A percentile compares a stretch with the other conserved stretches of the same genome.
phyloP scores from a whole-genome alignment of 2,113 vertebrate genomes.

The Tachysurus vachellii region DNA sequence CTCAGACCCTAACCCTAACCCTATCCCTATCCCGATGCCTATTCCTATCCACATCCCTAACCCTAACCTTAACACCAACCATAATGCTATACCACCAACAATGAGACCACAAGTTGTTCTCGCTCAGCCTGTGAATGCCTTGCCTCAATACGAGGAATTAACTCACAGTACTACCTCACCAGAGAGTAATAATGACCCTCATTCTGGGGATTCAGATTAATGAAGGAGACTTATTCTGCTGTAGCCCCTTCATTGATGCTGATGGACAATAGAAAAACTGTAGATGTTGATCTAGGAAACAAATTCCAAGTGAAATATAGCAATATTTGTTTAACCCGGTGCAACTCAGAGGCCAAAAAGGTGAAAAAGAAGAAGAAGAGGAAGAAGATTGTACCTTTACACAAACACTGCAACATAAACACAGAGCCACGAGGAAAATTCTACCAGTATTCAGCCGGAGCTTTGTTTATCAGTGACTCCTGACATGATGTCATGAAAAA shows the following conservation, averaged over 20 bases:
- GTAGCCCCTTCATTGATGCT: not conserved
- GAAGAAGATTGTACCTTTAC: not conserved
- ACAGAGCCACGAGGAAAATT: not conserved
- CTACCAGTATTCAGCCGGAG: not conserved
- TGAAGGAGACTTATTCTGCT: not conserved
- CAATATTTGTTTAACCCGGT: not conserved
- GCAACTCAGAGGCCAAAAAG: not conserved
- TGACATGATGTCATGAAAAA: not conserved
- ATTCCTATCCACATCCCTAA: too few species aligned
- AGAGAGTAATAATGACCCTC: slow-evolving; percentile 15
- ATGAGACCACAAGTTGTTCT: slow-evolving; percentile 33
- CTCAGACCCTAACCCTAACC: slow-evolving; percentile 32
- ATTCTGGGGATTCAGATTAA: not conserved
- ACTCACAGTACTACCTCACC: slow-evolving; percentile 17
- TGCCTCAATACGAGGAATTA: slow-evolving; percentile 37
- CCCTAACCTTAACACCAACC: too few species aligned
- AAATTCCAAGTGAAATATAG: not conserved
- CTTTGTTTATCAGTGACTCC: slow-evolving; percentile 19
- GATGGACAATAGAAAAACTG: not conserved
- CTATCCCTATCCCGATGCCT: too few species aligned
- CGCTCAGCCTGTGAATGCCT: not conserved
- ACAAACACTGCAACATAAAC: not conserved
- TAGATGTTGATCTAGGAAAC: not conserved
- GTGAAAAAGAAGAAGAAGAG: not conserved
- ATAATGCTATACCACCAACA: slow-evolving; percentile 47